These are phyloP conservation scores for Acromyrmex heyeri DNA, from an alignment of 1,140 invertebrate species.

Conservation along the genomic window DNA sequence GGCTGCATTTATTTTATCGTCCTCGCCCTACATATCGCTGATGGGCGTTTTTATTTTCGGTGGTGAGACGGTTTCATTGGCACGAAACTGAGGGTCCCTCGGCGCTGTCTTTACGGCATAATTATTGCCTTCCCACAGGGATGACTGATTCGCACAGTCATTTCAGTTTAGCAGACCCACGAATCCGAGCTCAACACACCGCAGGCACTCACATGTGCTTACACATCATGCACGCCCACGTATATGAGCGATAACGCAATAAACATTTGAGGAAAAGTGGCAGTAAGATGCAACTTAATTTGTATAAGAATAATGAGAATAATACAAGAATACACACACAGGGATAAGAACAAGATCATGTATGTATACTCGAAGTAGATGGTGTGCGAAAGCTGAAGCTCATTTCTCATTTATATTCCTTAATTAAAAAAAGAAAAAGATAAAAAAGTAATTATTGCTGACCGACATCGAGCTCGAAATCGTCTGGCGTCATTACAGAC, in stretches of 20 bases:
- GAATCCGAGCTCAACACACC: not conserved
- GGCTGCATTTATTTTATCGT: constrained; percentile 72
- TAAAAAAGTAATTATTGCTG: not conserved
- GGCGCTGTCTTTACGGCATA: constrained; percentile 62
- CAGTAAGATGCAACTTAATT: not conserved
- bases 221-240: not conserved
- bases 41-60: constrained; percentile 69
- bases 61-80: constrained; percentile 68
- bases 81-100: constrained; percentile 48
- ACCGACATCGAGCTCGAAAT: constrained; percentile 24
- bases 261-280: not conserved
- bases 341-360: not conserved
- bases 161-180: not conserved
- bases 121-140: constrained; percentile 52
- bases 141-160: constrained; percentile 5
- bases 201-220: not conserved
- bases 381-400: not conserved
- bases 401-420: not conserved
- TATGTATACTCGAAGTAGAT: no score
- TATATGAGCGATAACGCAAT: not conserved
- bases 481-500: not conserved
- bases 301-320: constrained; percentile 13
- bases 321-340: not conserved
- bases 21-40: constrained; percentile 60
- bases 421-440: not conserved